Evolutionary conservation across 1,140 invertebrate genomes (phyloP), one percentile per base, ranked within the genome.

Genomic region (Nasonia vitripennis): DNA sequence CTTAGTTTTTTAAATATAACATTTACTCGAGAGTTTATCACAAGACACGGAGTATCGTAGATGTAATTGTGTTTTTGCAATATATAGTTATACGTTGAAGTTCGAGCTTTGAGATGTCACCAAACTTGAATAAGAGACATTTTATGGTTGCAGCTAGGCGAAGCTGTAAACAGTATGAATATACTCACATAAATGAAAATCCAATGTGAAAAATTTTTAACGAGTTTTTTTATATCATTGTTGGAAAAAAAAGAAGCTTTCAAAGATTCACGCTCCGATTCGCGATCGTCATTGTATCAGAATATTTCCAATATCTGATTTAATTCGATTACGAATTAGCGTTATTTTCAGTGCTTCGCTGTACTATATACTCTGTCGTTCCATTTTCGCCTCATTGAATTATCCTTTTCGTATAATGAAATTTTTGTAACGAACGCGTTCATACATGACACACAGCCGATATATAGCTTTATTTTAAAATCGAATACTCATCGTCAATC

Each of bases 401-500:
- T 5, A 55, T 20, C 5, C 6, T 20, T 27, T 62, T 62, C 14
- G 6, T n/a, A 27, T 27, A 20, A 14, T 55, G 2, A 55, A 55
- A 55, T 55, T 17, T 17, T 2, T 55, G 17, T 17, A 62, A 62
- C 55, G 55, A 62, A 62, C 20, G 20, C 20, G 55, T 62, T 62
- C 6, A 17, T 17, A 62, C 17, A 5, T 20, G 55, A 62, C 55
- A 20, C 55, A 62, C 55, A n/a, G 20, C 5, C 55, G 55, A 20
- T 4, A 62, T 1, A 27, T 71, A 9, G 23, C 31, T 71, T 37
- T 55, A 23, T 37, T 55, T 62, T 62, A 77, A 68, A 48, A 78
- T 73, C 6, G 17, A 85, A 80, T 85, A 84, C 77, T 79, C 77
- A 73, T 51, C 31, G 23, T 79, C 23, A 73, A 79, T 27, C 27